Evolutionary conservation across 2,888 invertebrate genomes (phyloP), one percentile per base, ranked within the genome.

Genomic region (Eubasilissa splendida): DNA sequence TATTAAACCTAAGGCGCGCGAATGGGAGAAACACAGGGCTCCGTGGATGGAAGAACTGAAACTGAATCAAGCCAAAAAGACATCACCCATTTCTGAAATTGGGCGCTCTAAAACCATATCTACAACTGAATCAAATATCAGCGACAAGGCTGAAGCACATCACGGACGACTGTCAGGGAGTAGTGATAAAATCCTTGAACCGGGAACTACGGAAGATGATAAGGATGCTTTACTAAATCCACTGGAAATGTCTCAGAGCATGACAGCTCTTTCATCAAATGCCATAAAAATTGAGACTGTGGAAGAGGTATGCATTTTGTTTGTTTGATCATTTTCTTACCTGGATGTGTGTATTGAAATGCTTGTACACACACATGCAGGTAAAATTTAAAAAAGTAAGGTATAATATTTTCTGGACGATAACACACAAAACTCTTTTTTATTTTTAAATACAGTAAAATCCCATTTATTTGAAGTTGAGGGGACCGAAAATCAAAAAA

Each of bases 1-100:
- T 86, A 92, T 92, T 11, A 93, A 92, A 85, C 93, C 93, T 0
- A 92, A 93, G 82, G 90, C 93, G 1, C 90, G 94, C 12, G 94
- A 94, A 85, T 94, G 94, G 93, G 94, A 93, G 87, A 94, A 93
- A 85, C 93, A 93, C 85, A 92, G 92, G 85, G 94, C 94, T 70
- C 95, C 96, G 0, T 96, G 95, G 95, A 94, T 96, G 91, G 94
- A 92, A 84, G 96, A 96, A 86, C 91, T 96, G 84, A 95, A 95
- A 86, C 91, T 95, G 84, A 95, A 94, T 85, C 96, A 96, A 87
- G 93, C 93, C 1, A 93, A 92, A 88, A 92, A 93, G 85, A 92
- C 92, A 31, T 91, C 91, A 0, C 87, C 87, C 3, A 83, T 65
- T 87, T 89, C 86, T 80, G 86, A 85, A 3, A 84, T 85, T 0